Base-by-base conservation (phyloP, 2,113 vertebrate species). In the Lepus europaeus region DNA sequence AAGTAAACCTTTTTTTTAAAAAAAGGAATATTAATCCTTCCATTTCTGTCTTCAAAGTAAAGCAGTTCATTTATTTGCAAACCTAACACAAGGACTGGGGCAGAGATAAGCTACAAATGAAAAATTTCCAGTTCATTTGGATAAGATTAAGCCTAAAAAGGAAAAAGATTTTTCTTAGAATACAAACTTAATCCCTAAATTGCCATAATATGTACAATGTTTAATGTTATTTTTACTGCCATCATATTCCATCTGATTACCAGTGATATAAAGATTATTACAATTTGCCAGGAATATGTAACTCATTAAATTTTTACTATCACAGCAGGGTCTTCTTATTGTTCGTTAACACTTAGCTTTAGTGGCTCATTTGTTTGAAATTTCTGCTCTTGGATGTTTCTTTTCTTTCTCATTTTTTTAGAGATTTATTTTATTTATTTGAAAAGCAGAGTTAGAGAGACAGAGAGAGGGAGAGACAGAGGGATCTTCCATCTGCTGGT, bases 41-140 rank as follows among this genome's bases (percentile, higher is more conserved):
- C 45, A 86, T 23, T 76, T 87, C n/a, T 49, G 16, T 61, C 68
- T 94, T 83, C 72, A 68, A 29, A 90, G 25, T 70, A 77, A 90
- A 95, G 12, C 36, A 56, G 51, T 80, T 22, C 17, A 19, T 90
- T 82, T 31, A 56, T 92, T 59, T 89, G n/a, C 29, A 84, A 66
- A 92, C 73, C 56, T 6, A 29, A 79, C 79, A 78, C n/a, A 56
- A 84, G 31, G 45, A 66, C 64, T 89, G 36, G 53, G 74, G 25
- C 63, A 92, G 56, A 56, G 27, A 56, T 64, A 63, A 53, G 31
- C 49, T 70, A 33, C 25, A 84, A 29, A 16, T 49, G 22, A 85
- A 66, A 84, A 89, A 56, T 72, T 64, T 88, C 39, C 66, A 72
- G 68, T 74, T 78, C 36, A 78, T 27, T 33, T 84, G 53, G 2